Evolutionary conservation across 2,888 invertebrate species (phyloP).

Genomic region (Drosophila rubida): DNA sequence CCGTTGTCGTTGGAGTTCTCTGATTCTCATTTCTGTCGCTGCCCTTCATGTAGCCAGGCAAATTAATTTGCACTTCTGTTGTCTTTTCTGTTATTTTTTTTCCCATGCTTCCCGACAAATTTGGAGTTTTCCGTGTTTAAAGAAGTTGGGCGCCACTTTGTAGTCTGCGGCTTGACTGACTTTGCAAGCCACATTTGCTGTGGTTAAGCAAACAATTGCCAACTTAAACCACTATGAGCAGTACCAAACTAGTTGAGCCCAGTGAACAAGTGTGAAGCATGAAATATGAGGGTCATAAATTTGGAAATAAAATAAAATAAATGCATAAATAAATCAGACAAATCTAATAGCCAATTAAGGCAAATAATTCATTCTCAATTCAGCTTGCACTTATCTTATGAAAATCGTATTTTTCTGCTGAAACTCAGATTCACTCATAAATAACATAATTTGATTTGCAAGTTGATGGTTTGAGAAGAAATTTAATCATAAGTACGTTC

Average conservation of each 20-base stretch:
- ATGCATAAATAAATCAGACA: constrained; percentile 1
- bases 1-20: constrained; percentile 14
- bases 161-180: constrained; percentile 8
- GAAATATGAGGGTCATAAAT: not conserved
- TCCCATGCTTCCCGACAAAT: constrained; percentile 14
- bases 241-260: constrained; percentile 17
- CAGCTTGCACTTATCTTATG: not conserved
- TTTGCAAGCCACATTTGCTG: constrained; percentile 28
- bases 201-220: constrained; percentile 23
- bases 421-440: too few species aligned
- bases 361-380: not conserved
- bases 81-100: constrained; percentile 1
- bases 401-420: not conserved
- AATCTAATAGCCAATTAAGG: not conserved
- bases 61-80: constrained; percentile 63
- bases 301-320: not conserved
- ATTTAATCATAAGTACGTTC: not conserved
- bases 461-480: not conserved
- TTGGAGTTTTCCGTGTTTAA: constrained; percentile 24
- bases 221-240: constrained; percentile 10
- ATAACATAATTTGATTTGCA: not conserved
- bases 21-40: constrained; percentile 6
- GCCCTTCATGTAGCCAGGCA: constrained; percentile 39
- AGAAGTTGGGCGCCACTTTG: constrained; percentile 14
- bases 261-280: not conserved